phyloP scores from a whole-genome alignment of 2,797 vertebrate genomes.

The Phoeniculus purpureus region DNA sequence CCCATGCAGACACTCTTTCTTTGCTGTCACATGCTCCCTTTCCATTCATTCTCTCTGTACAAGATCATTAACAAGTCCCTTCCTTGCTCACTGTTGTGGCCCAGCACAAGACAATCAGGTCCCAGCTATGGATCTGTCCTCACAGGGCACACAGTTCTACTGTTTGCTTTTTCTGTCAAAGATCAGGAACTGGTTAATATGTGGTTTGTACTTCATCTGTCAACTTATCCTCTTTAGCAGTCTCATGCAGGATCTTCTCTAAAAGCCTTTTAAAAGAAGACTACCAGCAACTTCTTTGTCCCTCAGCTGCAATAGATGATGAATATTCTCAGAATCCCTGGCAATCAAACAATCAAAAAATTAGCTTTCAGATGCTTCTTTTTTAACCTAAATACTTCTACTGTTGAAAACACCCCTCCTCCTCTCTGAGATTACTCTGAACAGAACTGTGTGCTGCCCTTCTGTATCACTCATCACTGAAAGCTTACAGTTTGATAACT shows the following conservation, averaged over 20 bases:
- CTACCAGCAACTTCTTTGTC: background rate
- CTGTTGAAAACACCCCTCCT: fast-evolving
- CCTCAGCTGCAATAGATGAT: fast-evolving
- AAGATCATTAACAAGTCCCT: background rate
- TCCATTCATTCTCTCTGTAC: fast-evolving
- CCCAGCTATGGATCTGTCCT: background rate
- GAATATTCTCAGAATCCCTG: background rate
- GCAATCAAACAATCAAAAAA: background rate
- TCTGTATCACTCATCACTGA: background rate
- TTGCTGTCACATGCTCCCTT: background rate
- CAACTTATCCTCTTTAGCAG: background rate
- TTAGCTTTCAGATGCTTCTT: fast-evolving
- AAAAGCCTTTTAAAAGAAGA: background rate
- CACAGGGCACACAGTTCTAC: background rate
- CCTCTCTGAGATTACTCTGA: background rate
- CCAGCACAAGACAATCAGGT: background rate
- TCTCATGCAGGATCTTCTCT: background rate
- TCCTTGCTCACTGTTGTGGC: fast-evolving
- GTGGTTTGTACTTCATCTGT: background rate
- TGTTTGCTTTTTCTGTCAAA: background rate
- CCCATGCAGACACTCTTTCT: background rate
- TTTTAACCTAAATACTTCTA: background rate
- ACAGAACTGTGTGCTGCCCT: background rate
- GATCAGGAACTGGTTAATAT: background rate
- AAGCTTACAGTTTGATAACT: background rate